Base-by-base conservation (phyloP, 2,113 vertebrate species). In the Coregonus clupeaformis region DNA sequence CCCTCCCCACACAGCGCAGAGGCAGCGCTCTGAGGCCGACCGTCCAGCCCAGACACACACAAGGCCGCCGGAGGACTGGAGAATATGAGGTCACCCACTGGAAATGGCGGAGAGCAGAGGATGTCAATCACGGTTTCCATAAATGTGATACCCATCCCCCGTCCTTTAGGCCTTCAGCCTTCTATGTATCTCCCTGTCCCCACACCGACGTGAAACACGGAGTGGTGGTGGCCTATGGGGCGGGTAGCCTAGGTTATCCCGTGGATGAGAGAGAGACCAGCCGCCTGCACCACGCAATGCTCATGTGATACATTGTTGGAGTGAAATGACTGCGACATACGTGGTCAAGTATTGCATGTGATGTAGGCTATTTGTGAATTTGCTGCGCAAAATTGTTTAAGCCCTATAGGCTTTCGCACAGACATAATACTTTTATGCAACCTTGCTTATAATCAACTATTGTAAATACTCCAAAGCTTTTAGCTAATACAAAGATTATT, bases 61-160 rank as follows among this genome's bases (percentile, higher is more conserved):
- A 74, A 76, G 71, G 79, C 79, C 79, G 83, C 68, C 24, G 85
- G 4, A 47, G 49, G 25, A n/a, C 45, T n/a, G 12, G 85, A 86
- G 87, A 42, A 90, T 86, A 82, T 82, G 85, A 88, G 89, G 85
- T 81, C 73, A 4, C 77, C 76, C 82, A 83, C 84, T 90, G 84
- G 79, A 90, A 88, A 90, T 25, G 82, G 79, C 80, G 84, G 77
- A 81, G 81, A 88, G 82, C 82, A 47, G 74, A 85, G 87, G 62
- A 80, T 84, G 87, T 90, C 87, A 90, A 90, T 91, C 88, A 88
- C 88, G 82, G 86, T 88, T 88, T 88, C 88, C 82, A 22, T 85
- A 80, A 85, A 89, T 77, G 80, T 76, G 13, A 89, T 90, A 90
- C 87, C 76, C 75, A 76, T 67, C 65, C 65, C 65, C 65, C 30